These are phyloP conservation scores for Ernsta delagoae DNA, from an alignment of 2,888 invertebrate genomes.

Conservation along the genomic window DNA sequence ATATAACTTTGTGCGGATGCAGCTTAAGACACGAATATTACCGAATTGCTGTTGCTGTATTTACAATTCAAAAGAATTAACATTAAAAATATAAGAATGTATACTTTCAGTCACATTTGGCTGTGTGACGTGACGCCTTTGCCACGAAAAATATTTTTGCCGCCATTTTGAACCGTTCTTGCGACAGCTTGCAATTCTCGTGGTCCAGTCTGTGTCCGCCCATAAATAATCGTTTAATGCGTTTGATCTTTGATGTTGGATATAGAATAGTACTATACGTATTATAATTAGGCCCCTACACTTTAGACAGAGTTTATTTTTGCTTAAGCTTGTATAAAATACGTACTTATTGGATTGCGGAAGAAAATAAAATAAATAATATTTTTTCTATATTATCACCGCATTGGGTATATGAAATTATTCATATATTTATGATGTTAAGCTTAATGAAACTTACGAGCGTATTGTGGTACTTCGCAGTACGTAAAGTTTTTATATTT, in stretches of 20 bases:
- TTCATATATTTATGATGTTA: slow-evolving; percentile 55
- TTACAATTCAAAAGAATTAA: background rate
- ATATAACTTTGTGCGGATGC: slow-evolving; percentile 45
- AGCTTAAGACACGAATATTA: slow-evolving; percentile 12
- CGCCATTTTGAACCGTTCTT: slow-evolving; percentile 5
- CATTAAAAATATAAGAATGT: background rate
- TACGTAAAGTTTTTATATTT: slow-evolving; percentile 46
- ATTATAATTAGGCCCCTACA: slow-evolving; percentile 58
- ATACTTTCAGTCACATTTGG: slow-evolving; percentile 6
- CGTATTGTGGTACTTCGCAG: slow-evolving; percentile 42
- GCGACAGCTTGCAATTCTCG: slow-evolving; percentile 10
- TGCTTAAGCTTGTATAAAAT: slow-evolving; percentile 81
- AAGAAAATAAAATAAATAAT: slow-evolving; percentile 58
- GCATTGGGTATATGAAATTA: slow-evolving; percentile 60
- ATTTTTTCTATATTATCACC: slow-evolving; percentile 76
- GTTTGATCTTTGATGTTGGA: slow-evolving; percentile 53
- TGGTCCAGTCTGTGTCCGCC: slow-evolving; percentile 33
- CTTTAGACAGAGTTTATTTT: slow-evolving; percentile 77
- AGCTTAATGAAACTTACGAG: slow-evolving; percentile 65
- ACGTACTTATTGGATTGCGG: slow-evolving; percentile 75
- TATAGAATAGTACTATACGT: slow-evolving; percentile 47
- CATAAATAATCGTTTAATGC: slow-evolving; percentile 46
- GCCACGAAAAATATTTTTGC: background rate
- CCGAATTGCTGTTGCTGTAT: background rate
- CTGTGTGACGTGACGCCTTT: slow-evolving; percentile 4